phyloP scores from a whole-genome alignment of 2,113 vertebrate genomes.

The Dasypus novemcinctus region DNA sequence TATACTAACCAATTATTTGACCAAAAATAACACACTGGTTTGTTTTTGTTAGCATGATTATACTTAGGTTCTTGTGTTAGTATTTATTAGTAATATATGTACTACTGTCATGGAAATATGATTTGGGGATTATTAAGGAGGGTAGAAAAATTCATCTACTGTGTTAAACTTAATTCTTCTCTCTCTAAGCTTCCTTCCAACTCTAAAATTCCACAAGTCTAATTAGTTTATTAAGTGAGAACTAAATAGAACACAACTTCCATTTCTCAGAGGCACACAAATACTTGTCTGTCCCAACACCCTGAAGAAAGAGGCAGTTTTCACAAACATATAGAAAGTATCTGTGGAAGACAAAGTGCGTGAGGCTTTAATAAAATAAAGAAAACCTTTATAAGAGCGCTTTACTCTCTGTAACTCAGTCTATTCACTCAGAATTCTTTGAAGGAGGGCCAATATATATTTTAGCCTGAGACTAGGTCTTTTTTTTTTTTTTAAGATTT shows the following conservation, averaged over 20 bases:
- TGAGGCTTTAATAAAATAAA: neutral
- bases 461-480: neutral
- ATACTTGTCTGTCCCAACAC: neutral
- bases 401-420: neutral
- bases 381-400: neutral
- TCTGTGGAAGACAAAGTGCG: neutral
- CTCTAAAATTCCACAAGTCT: neutral
- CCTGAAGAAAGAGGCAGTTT: neutral
- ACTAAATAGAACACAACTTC: constrained; percentile 18
- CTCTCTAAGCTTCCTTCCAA: neutral
- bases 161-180: no score
- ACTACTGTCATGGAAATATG: constrained; percentile 1
- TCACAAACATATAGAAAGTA: neutral
- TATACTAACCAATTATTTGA: neutral
- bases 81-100: neutral
- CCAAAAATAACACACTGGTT: constrained; percentile 13
- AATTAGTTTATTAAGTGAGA: constrained; percentile 44
- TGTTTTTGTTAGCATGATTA: constrained; percentile 9
- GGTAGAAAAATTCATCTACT: constrained; percentile 14
- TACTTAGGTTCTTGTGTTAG: neutral
- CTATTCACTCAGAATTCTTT: constrained; percentile 17
- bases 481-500: no score
- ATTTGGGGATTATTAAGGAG: constrained; percentile 36
- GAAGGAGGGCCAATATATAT: neutral
- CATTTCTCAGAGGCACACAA: neutral